phyloP scores from a whole-genome alignment of 2,113 vertebrate genomes.

The Caracal caracal region DNA sequence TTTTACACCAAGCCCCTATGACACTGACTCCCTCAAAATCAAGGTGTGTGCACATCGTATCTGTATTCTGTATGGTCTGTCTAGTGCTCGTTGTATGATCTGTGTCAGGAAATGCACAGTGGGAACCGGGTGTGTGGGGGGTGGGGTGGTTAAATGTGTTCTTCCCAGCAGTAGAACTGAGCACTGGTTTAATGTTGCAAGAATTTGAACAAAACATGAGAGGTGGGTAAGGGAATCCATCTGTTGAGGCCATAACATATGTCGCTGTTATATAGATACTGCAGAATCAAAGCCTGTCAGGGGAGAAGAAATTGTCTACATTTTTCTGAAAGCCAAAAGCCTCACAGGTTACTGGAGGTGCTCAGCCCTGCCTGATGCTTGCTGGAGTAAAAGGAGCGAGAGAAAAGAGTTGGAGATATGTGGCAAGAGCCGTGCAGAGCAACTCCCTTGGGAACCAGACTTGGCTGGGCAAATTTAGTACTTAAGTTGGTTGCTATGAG shows the following conservation, averaged over 20 bases:
- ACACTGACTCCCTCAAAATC: constrained; percentile 95
- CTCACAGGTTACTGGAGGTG: background rate
- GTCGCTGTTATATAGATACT: background rate
- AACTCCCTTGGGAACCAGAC: background rate
- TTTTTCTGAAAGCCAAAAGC: constrained; percentile 7
- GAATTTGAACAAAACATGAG: background rate
- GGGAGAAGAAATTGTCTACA: background rate
- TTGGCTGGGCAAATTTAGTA: background rate
- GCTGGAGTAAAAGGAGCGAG: background rate
- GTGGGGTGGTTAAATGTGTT: background rate
- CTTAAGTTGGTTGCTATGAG: background rate
- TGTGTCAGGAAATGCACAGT: background rate
- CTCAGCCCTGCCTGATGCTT: background rate
- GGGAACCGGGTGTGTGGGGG: background rate
- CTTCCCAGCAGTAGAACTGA: background rate
- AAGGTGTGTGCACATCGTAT: constrained; percentile 86
- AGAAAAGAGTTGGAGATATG: background rate
- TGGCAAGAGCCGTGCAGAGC: background rate
- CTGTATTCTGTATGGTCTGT: background rate
- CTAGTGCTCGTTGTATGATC: background rate
- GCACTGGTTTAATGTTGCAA: background rate
- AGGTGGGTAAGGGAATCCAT: background rate
- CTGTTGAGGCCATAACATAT: background rate
- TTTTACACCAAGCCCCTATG: constrained; percentile 95
- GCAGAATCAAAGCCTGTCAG: background rate